Evolutionary conservation across 2,888 invertebrate species (phyloP).

Genomic region (Cephus runcator): DNA sequence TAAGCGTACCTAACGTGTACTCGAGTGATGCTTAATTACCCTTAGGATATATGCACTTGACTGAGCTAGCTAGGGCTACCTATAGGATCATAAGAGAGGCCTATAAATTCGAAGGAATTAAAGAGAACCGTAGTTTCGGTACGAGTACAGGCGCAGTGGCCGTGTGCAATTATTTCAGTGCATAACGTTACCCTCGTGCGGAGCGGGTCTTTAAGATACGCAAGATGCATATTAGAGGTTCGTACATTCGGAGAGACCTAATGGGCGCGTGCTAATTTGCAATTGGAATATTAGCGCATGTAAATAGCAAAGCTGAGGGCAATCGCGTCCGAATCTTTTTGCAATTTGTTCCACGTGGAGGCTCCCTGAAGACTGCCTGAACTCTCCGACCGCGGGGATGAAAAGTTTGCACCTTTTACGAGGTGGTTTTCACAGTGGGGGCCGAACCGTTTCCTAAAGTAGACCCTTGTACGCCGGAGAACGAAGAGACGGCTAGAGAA

Average conservation of each 20-base stretch:
- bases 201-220: background rate
- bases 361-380: background rate
- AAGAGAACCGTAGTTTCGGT: background rate
- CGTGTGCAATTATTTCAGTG: conserved; percentile 35
- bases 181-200: conserved; percentile 22
- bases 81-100: no score
- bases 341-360: background rate
- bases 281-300: background rate
- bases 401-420: conserved; percentile 18
- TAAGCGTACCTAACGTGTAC: background rate
- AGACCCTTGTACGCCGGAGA: background rate
- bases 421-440: conserved; percentile 12
- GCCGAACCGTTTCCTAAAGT: conserved; percentile 13
- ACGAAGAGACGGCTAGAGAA: conserved; percentile 5
- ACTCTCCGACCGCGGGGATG: background rate
- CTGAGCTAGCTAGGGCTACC: no score
- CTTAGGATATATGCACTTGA: background rate
- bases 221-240: background rate
- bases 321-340: background rate
- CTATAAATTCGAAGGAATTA: background rate
- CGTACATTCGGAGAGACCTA: background rate
- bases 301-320: background rate
- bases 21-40: background rate
- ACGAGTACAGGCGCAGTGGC: conserved; percentile 26
- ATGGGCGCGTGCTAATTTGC: background rate